phyloP scores from a whole-genome alignment of 23 tunicate genomes.

The Aplidium turbinatum region DNA sequence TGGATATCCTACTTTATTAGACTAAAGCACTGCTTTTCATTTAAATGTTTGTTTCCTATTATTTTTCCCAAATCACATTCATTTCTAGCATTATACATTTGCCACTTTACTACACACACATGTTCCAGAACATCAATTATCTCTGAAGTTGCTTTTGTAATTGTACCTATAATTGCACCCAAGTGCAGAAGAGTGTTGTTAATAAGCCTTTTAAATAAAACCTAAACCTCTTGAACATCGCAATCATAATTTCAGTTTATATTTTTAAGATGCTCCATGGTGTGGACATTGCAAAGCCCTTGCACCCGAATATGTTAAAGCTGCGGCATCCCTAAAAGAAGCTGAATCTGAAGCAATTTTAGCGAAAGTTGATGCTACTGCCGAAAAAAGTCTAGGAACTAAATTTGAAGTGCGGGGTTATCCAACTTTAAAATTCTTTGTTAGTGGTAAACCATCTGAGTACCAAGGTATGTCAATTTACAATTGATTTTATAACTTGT shows the following conservation, averaged over 20 bases:
- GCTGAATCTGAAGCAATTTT: conserved; percentile 43
- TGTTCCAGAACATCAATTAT: too few species aligned
- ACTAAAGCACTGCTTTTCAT: too few species aligned
- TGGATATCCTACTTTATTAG: too few species aligned
- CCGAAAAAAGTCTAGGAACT: conserved; percentile 49
- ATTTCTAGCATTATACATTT: too few species aligned
- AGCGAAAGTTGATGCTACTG: conserved; percentile 97
- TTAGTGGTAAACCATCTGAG: conserved; percentile 66
- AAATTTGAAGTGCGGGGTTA: conserved; percentile 89
- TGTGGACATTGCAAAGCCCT: conserved; percentile 99
- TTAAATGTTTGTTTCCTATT: too few species aligned
- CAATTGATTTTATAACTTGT: not conserved
- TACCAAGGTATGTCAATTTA: conserved; percentile 67
- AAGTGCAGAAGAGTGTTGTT: too few species aligned
- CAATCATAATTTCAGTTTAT: not conserved
- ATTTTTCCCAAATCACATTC: too few species aligned
- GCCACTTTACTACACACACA: too few species aligned
- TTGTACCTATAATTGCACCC: too few species aligned
- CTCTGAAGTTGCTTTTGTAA: too few species aligned
- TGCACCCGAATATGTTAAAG: conserved; percentile 98
- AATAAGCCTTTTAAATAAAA: too few species aligned
- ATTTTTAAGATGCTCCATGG: conserved; percentile 97
- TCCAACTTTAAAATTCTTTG: conserved; percentile 96
- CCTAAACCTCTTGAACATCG: too few species aligned
- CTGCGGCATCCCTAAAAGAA: conserved; percentile 58